A percentile compares a stretch with the other conserved stretches of the same genome.
Conservation (phyloP, 37 sponge, comb jelly and placozoan genomes). For the Axinella damicornis region DNA sequence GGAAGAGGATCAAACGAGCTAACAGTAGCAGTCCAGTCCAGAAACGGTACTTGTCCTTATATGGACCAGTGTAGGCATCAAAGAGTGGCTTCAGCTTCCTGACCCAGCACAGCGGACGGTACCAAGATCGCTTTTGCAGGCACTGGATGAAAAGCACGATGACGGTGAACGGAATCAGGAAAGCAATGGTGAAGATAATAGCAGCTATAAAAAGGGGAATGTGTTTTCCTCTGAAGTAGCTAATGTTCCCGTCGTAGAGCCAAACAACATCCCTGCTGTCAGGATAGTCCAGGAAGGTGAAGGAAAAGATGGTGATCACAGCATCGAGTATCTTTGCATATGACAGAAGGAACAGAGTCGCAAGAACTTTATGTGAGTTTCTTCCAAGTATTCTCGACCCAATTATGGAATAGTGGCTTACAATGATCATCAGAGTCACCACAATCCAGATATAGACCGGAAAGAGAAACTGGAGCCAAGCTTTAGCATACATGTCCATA, state of each 20-base stretch:
- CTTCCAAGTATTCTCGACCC: not conserved
- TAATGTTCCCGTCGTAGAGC: constrained; percentile 17
- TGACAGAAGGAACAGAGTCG: constrained; percentile 28
- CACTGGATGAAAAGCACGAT: constrained; percentile 9
- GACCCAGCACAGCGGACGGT: not conserved
- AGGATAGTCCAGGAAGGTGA: constrained; percentile 16
- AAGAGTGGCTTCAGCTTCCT: constrained; percentile 7
- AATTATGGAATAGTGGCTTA: not conserved
- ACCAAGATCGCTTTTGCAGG: not conserved
- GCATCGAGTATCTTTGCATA: constrained; percentile 19
- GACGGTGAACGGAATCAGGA: constrained; percentile 15
- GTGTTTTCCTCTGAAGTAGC: constrained; percentile 6
- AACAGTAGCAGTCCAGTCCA: constrained; percentile 22
- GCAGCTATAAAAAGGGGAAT: constrained; percentile 2
- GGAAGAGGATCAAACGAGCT: not conserved
- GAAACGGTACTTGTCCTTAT: not conserved
- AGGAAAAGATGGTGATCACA: constrained; percentile 18
- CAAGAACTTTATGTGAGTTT: constrained; percentile 32
- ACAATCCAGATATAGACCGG: not conserved
- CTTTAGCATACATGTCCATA: too few relatives aligned
- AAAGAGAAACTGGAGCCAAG: too few relatives aligned
- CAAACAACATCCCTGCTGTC: not conserved
- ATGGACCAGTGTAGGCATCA: constrained; percentile 10
- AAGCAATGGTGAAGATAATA: not conserved
- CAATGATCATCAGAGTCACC: not conserved